These are phyloP conservation scores for Nemopilema nomurai DNA, from an alignment of 30 jellyfish, hydroid and myxozoan species.

Conservation along the genomic window DNA sequence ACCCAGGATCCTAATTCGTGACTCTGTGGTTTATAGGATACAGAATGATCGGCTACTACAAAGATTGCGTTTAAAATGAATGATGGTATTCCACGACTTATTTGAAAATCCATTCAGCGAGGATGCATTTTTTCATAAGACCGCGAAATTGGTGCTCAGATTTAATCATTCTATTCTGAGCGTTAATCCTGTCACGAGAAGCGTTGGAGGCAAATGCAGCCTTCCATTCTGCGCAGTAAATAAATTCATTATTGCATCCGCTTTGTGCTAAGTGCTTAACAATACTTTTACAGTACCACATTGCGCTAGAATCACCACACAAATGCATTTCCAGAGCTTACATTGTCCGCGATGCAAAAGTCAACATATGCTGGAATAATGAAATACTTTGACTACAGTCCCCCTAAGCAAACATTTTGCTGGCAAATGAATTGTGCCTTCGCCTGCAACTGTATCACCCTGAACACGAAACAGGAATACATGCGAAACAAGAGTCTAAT, in stretches of 20 bases:
- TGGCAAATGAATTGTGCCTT: too few relatives aligned
- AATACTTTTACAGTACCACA: background rate
- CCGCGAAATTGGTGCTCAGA: conserved; percentile 52
- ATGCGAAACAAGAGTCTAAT: too few relatives aligned
- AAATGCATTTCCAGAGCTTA: background rate
- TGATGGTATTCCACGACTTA: conserved; percentile 24
- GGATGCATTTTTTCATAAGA: conserved; percentile 44
- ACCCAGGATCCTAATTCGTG: conserved; percentile 36
- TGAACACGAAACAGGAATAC: too few relatives aligned
- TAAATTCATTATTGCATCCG: background rate
- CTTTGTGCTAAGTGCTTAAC: background rate
- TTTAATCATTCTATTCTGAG: conserved; percentile 10
- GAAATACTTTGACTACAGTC: too few relatives aligned
- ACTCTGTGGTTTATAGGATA: conserved; percentile 55
- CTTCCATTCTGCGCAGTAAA: conserved; percentile 17
- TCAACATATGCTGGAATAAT: background rate
- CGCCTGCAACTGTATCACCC: too few relatives aligned
- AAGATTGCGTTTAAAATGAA: conserved; percentile 12
- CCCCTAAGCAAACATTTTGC: too few relatives aligned
- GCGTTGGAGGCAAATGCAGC: conserved; percentile 22
- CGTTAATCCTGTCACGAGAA: conserved; percentile 42
- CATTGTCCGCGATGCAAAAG: background rate
- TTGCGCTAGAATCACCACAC: background rate
- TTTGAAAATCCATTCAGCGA: conserved; percentile 28
- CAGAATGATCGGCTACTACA: conserved; percentile 50